These are phyloP conservation scores for Coelopa frigida DNA, from an alignment of 1,140 invertebrate species.

Conservation along the genomic window DNA sequence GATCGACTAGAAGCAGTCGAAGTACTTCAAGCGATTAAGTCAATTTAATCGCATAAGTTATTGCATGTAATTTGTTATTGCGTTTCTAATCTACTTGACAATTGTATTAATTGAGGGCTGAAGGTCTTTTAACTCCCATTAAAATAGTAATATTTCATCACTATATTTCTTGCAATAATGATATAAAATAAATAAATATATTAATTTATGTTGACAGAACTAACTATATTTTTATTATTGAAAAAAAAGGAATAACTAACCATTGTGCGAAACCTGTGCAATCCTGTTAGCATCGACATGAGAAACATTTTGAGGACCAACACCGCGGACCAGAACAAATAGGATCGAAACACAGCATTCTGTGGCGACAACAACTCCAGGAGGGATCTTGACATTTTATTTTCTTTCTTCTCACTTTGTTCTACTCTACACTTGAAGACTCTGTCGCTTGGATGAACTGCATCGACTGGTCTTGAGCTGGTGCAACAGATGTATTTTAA, in stretches of 20 bases:
- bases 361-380: slow-evolving; percentile 24
- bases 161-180: neutral
- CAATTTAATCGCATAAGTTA: too few relatives aligned
- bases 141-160: too few relatives aligned
- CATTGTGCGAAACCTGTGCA: slow-evolving; percentile 50
- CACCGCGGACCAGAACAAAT: slow-evolving; percentile 51
- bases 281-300: slow-evolving; percentile 50
- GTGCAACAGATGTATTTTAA: neutral
- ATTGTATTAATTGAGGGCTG: too few relatives aligned
- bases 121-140: too few relatives aligned
- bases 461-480: neutral
- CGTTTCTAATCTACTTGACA: too few relatives aligned
- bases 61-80: too few relatives aligned
- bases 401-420: too few relatives aligned
- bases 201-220: neutral
- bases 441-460: too few relatives aligned
- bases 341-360: slow-evolving; percentile 48
- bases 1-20: too few relatives aligned
- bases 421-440: too few relatives aligned
- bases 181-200: neutral
- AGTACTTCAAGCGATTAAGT: too few relatives aligned
- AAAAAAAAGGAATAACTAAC: too few relatives aligned
- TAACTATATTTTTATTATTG: neutral
- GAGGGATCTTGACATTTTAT: slow-evolving; percentile 8
- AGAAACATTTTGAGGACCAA: slow-evolving; percentile 53